Evolutionary conservation across 2,888 invertebrate genomes (phyloP).

Genomic region (Sericinus montela): DNA sequence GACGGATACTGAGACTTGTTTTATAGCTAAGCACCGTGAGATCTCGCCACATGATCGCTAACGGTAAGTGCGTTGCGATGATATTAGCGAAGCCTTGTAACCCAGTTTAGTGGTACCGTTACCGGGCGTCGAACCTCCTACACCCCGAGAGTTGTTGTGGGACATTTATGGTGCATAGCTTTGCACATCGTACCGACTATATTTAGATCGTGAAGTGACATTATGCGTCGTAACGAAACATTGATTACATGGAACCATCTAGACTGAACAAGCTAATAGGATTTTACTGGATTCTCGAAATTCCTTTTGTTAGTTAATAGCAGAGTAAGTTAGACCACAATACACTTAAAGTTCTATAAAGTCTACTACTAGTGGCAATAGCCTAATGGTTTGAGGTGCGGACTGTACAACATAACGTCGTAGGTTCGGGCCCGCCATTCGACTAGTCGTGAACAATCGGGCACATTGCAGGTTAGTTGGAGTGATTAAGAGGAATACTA

Average conservation of each 20-base stretch:
- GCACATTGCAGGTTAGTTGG: too few relatives aligned
- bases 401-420: too few relatives aligned
- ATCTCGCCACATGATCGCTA: slow-evolving; percentile 53
- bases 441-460: too few relatives aligned
- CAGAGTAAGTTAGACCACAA: too few relatives aligned
- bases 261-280: too few relatives aligned
- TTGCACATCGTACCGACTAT: slow-evolving; percentile 5
- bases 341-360: too few relatives aligned
- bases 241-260: background rate
- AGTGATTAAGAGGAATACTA: too few relatives aligned
- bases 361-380: too few relatives aligned
- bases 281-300: too few relatives aligned
- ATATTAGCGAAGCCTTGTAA: slow-evolving; percentile 77
- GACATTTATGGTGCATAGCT: slow-evolving; percentile 30
- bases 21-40: slow-evolving; percentile 37
- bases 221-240: background rate
- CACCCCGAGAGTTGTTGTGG: slow-evolving; percentile 32
- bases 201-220: slow-evolving; percentile 12
- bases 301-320: too few relatives aligned
- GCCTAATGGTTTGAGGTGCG: too few relatives aligned
- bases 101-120: slow-evolving; percentile 62
- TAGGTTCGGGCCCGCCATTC: too few relatives aligned
- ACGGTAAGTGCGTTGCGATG: slow-evolving; percentile 52
- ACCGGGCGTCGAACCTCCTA: slow-evolving; percentile 60
- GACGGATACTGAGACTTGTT: slow-evolving; percentile 31